Conservation (phyloP, 1,140 invertebrate genomes). For the Drosophila kepulauana region DNA sequence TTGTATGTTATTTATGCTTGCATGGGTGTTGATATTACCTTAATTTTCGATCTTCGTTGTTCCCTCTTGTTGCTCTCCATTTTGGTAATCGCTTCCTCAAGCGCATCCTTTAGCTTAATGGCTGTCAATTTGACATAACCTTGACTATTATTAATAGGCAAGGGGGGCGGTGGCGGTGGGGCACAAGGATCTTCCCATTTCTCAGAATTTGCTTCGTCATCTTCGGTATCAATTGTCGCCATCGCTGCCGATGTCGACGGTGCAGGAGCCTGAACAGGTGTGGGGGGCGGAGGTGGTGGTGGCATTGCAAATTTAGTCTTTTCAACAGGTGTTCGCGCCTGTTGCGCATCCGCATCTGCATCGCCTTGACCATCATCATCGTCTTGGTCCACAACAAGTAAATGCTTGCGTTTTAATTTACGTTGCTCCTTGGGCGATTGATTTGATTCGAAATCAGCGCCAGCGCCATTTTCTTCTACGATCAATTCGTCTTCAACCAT, state of each 20-base stretch:
- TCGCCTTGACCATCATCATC: not conserved
- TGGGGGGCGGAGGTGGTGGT: slow-evolving; percentile 76
- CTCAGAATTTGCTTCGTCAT: slow-evolving; percentile 68
- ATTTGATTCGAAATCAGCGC: slow-evolving; percentile 54
- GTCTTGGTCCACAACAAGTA: slow-evolving; percentile 30
- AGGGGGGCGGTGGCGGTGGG: slow-evolving; percentile 68
- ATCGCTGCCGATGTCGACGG: slow-evolving; percentile 5
- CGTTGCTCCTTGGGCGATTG: slow-evolving; percentile 43
- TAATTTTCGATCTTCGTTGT: slow-evolving; percentile 8
- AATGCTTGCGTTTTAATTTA: slow-evolving; percentile 39
- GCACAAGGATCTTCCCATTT: slow-evolving; percentile 75
- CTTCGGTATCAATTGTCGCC: slow-evolving; percentile 39
- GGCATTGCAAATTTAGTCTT: slow-evolving; percentile 56
- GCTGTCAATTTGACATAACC: slow-evolving; percentile 61
- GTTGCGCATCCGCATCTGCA: slow-evolving; percentile 17
- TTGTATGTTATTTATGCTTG: not conserved
- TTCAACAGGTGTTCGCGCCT: slow-evolving; percentile 55
- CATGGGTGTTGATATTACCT: not conserved
- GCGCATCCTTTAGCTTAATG: slow-evolving; percentile 63
- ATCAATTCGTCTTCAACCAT: slow-evolving; percentile 48
- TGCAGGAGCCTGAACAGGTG: slow-evolving; percentile 65
- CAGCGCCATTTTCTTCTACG: slow-evolving; percentile 78
- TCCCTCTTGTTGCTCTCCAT: slow-evolving; percentile 57
- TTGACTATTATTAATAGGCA: slow-evolving; percentile 45
- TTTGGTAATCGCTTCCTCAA: slow-evolving; percentile 71